Evolutionary conservation across 2,113 vertebrate species (phyloP).

Genomic region (Himantopus leucocephalus): DNA sequence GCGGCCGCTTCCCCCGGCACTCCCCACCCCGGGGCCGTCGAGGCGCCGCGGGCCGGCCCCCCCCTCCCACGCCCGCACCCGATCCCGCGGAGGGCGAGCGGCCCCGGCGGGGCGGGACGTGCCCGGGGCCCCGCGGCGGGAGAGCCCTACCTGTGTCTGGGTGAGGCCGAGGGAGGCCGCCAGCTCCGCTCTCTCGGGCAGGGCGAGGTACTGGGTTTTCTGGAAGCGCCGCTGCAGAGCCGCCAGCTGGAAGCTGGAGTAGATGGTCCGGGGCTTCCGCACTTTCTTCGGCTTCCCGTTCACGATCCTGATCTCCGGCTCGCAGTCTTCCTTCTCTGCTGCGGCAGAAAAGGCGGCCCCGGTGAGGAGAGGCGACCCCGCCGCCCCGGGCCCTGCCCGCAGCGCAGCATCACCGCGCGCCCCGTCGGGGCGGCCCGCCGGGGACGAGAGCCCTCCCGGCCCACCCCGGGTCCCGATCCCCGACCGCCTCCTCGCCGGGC

Average conservation of each 20-base stretch:
- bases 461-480: not conserved
- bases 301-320: slow-evolving; percentile 95
- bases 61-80: not conserved
- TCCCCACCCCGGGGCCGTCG: not conserved
- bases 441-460: not conserved
- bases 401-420: not conserved
- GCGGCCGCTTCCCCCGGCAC: too few species aligned
- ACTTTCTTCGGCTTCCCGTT: slow-evolving; percentile 99
- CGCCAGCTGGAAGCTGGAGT: slow-evolving; percentile 97
- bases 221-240: slow-evolving; percentile 95
- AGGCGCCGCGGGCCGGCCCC: not conserved
- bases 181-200: slow-evolving; percentile 94
- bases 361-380: not conserved
- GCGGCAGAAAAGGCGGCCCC: slow-evolving; percentile 10
- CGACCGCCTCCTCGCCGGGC: not conserved
- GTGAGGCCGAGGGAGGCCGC: slow-evolving; percentile 95
- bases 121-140: not conserved
- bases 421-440: not conserved
- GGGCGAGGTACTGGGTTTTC: slow-evolving; percentile 96
- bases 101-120: not conserved
- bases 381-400: not conserved
- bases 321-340: slow-evolving; percentile 94
- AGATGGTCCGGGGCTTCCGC: slow-evolving; percentile 95
- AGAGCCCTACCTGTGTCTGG: slow-evolving; percentile 89
- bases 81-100: not conserved